Evolutionary conservation across 2,113 vertebrate genomes (phyloP), one percentile per base, ranked within the genome.

Genomic region (Pollachius pollachius): DNA sequence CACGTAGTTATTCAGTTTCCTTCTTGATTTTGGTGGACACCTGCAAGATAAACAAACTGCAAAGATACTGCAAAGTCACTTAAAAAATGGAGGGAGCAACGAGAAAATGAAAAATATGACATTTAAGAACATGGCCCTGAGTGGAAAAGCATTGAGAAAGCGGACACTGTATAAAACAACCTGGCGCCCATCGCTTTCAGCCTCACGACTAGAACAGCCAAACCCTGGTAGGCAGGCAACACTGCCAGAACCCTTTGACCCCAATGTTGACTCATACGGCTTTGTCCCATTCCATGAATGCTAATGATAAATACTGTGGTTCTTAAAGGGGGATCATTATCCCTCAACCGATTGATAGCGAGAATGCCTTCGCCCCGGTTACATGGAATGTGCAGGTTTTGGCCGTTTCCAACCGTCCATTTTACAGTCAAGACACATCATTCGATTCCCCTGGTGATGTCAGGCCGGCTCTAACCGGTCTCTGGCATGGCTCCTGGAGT

Each of bases 401-500:
- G 37, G 57, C 56, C 34, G 15, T 72, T 72, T 78, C 23, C 64
- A 81, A 62, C 56, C 52, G 61, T 70, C 68, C 3, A 80, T 75
- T 70, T 69, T 37, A 70, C 27, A 62, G 48, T 68, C 65, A 21
- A 70, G 64, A 78, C 21, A 11, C 62, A 72, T 74, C 64, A 77
- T 82, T 75, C 63, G 23, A 73, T 70, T 77, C 67, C 65, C 56
- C 67, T 37, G n/a, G 12, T 73, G 56, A 72, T 70, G 65, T 68
- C 59, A 70, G 11, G 62, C 34, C 59, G 57, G 59, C 1, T 54
- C 27, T 15, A 52, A 68, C 48, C 1, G 0, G 61, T 52, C 62
- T 23, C 48, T 72, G 64, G 52, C 69, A 64, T 41, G 16, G 41
- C 48, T 59, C 15, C 9, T 56, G 16, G 69, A 68, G 25, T 54